These are phyloP conservation scores for Alosa alosa DNA, from an alignment of 2,113 vertebrate genomes.

Conservation along the genomic window DNA sequence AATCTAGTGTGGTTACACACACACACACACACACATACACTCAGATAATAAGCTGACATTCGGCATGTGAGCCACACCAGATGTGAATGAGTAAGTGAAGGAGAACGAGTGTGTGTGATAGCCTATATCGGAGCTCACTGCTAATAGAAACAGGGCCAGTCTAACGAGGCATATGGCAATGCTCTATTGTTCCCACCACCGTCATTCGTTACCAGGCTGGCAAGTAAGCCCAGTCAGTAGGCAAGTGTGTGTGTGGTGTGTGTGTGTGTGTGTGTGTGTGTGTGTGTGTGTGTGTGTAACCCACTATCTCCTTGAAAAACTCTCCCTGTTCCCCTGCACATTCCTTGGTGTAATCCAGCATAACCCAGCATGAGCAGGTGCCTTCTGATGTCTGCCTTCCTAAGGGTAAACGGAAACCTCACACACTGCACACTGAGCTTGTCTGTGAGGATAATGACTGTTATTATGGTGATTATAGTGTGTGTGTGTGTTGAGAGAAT, in stretches of 20 bases:
- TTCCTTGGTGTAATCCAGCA: background rate
- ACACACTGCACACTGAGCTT: background rate
- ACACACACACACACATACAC: background rate
- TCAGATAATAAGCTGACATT: background rate
- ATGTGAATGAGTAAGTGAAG: background rate
- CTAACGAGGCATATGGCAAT: background rate
- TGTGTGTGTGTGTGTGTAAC: background rate
- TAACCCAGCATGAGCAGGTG: background rate
- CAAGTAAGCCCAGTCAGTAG: background rate
- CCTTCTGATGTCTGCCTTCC: background rate
- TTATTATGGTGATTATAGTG: slow-evolving; percentile 2
- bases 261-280: background rate
- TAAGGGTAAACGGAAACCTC: background rate
- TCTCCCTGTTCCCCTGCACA: background rate
- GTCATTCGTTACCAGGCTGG: background rate
- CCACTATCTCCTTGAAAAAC: background rate
- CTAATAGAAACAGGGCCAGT: background rate
- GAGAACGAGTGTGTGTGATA: background rate
- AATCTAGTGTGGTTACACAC: background rate
- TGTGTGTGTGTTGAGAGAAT: background rate
- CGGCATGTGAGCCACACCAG: background rate
- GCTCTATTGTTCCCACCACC: background rate
- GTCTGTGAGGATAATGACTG: background rate
- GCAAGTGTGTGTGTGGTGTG: background rate
- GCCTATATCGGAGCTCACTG: background rate